phyloP scores from a whole-genome alignment of 2,888 invertebrate species.

The Hylaea fasciaria region DNA sequence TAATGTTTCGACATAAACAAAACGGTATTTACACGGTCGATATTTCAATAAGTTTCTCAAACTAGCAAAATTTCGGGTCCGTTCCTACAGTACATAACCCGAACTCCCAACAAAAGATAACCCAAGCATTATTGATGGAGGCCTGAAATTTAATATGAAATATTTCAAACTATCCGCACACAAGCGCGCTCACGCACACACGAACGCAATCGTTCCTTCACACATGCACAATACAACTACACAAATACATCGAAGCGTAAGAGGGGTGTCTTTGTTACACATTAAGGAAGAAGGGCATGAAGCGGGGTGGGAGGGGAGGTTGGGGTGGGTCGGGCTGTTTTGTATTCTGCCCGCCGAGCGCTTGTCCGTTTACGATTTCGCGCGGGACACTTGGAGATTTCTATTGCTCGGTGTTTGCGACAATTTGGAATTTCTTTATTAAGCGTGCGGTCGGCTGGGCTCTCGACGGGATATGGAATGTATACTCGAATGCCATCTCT shows the following conservation, averaged over 20 bases:
- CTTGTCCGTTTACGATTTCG: slow-evolving; percentile 80
- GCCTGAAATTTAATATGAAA: slow-evolving; percentile 83
- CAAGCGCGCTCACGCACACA: slow-evolving; percentile 45
- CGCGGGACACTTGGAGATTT: slow-evolving; percentile 81
- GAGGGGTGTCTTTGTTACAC: slow-evolving; percentile 84
- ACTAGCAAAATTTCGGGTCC: slow-evolving; percentile 20
- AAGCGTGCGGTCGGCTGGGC: slow-evolving; percentile 52
- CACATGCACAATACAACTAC: slow-evolving; percentile 64
- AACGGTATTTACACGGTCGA: slow-evolving; percentile 25
- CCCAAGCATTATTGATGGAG: slow-evolving; percentile 78
- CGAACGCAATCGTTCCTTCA: slow-evolving; percentile 46
- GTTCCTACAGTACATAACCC: slow-evolving; percentile 22
- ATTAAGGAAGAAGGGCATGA: slow-evolving; percentile 83
- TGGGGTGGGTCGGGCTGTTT: slow-evolving; percentile 65
- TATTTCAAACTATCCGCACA: slow-evolving; percentile 70
- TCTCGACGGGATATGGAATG: slow-evolving; percentile 42
- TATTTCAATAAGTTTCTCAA: slow-evolving; percentile 30
- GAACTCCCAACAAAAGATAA: slow-evolving; percentile 66
- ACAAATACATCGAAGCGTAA: slow-evolving; percentile 76
- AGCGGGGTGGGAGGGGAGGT: slow-evolving; percentile 63
- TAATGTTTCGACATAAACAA: slow-evolving; percentile 11
- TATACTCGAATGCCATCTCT: background rate
- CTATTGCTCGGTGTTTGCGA: slow-evolving; percentile 69
- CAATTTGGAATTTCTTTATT: slow-evolving; percentile 79
- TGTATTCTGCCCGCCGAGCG: slow-evolving; percentile 79